Evolutionary conservation across 1,140 invertebrate species (phyloP), one percentile per base, ranked within the genome.

Genomic region (Brachionus sp.): DNA sequence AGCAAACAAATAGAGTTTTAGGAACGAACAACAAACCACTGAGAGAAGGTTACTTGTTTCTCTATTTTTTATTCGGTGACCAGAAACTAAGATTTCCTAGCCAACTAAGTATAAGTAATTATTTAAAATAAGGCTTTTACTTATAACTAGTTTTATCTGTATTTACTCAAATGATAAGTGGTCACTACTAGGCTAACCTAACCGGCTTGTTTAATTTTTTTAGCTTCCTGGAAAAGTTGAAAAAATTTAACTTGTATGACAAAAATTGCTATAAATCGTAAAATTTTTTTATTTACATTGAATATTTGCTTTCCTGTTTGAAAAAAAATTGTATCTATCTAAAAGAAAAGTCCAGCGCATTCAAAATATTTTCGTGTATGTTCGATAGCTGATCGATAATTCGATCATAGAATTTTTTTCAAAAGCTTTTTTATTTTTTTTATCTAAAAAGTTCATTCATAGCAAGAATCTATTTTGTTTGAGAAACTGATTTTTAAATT

Each of bases 31-130:
- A 66, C 10, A 66, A 66, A 66, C 64, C 25, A 66, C 62, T 66
- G 33, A 66, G n/a, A 66, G n/a, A 66, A 66, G 25, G 33, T 37
- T 37, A 33, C 33, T 66, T 66, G 13, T 66, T 64, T 33, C 7
- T 57, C 50, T 57, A 57, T 19, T 57, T 19, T 57, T 57, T 23
- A 57, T 19, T 57, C 50, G 50, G 50, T 57, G 50, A 57, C 50
- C 50, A 57, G 50, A 57, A 57, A 57, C 50, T 57, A 57, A 57
- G 50, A 57, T 57, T 57, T 57, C 50, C 50, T 57, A 57, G 50
- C 50, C 50, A 57, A 57, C 50, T 57, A 57, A 57, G 50, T 57
- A 57, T 57, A 19, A 57, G 16, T 25, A 57, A 57, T 57, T 57
- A 19, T 57, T 57, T 57, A 7, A 57, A 23, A 5, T 57, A 57